Evolutionary conservation across 2,797 vertebrate species (phyloP), one percentile per base, ranked within the genome.

Genomic region (Lemur catta): DNA sequence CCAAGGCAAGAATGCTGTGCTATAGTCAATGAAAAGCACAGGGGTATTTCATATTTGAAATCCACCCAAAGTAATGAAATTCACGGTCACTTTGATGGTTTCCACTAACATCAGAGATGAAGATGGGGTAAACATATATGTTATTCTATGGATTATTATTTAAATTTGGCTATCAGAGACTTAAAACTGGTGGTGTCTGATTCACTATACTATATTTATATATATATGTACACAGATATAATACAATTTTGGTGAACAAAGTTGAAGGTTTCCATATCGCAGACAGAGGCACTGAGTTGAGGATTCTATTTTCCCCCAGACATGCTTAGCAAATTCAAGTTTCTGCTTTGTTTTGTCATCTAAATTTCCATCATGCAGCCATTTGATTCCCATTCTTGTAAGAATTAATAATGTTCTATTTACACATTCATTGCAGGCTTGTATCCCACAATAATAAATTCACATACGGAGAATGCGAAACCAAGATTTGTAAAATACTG

Each of bases 281-380:
- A 97, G 98, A 98, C 99, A 98, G 99, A 99, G 99, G 98, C 99
- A 99, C 98, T 98, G 98, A 98, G 97, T 98, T 98, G 98, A 98
- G 95, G 95, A 97, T 96, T 92, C 98, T 97, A 91, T 90, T 98
- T 97, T 96, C 52, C 98, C 97, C 97, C 94, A 95, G 89, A 96
- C 98, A 98, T 98, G 98, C 98, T 98, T 96, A 97, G 89, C 71
- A 12, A 59, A 88, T 57, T 97, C 96, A 97, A 95, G 90, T 95
- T 93, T 96, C 97, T 86, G 95, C 28, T 72, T 91, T 84, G 96
- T 97, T 98, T 96, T 97, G 96, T 93, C 97, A 96, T 88, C 96
- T 98, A 95, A 88, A 93, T 69, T 87, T 96, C 97, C 63, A 95
- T 94, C 97, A 98, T 91, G 97, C 97, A 98, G 90, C 96, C 98